phyloP scores from a whole-genome alignment of 1,140 invertebrate species.

The Drosophila ironensis region DNA sequence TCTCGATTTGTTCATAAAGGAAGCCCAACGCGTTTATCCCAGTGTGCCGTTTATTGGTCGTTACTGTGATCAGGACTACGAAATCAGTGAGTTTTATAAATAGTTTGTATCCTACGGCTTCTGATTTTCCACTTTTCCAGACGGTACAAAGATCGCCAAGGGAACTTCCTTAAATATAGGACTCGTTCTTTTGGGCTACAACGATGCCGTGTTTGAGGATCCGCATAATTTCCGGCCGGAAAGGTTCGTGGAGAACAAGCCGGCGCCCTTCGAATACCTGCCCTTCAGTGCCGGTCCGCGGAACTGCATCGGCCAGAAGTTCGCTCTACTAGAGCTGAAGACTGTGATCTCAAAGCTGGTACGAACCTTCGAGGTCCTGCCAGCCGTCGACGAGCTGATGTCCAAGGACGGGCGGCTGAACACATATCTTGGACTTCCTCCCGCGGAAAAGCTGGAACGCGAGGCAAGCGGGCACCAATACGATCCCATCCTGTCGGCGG shows the following conservation, averaged over 20 bases:
- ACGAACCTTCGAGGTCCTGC: slow-evolving; percentile 13
- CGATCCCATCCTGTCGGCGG: slow-evolving; percentile 50
- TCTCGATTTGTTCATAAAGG: slow-evolving; percentile 86
- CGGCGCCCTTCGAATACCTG: slow-evolving; percentile 84
- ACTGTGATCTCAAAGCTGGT: slow-evolving; percentile 24
- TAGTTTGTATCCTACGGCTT: accelerated
- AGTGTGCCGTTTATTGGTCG: slow-evolving; percentile 87
- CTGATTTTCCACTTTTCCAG: no score
- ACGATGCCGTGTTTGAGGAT: slow-evolving; percentile 85
- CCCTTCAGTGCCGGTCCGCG: slow-evolving; percentile 84
- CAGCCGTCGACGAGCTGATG: slow-evolving; percentile 50
- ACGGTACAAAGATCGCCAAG: slow-evolving; percentile 55
- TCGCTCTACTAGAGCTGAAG: slow-evolving; percentile 83
- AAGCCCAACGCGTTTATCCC: slow-evolving; percentile 85
- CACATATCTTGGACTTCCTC: slow-evolving; percentile 27
- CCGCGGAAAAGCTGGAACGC: slow-evolving; percentile 8
- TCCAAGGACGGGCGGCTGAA: slow-evolving; percentile 45
- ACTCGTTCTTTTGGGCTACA: slow-evolving; percentile 55
- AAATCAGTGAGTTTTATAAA: slow-evolving; percentile 45
- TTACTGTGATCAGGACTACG: slow-evolving; percentile 57
- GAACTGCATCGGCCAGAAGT: slow-evolving; percentile 82
- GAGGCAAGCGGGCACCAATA: slow-evolving; percentile 41
- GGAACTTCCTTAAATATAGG: slow-evolving; percentile 54
- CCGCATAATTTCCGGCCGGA: slow-evolving; percentile 90
- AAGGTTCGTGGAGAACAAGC: slow-evolving; percentile 84